A percentile compares a stretch with the other conserved stretches of the same genome.
phyloP scores from a whole-genome alignment of 2,888 invertebrate genomes.

The Dastarcus helophoroides region DNA sequence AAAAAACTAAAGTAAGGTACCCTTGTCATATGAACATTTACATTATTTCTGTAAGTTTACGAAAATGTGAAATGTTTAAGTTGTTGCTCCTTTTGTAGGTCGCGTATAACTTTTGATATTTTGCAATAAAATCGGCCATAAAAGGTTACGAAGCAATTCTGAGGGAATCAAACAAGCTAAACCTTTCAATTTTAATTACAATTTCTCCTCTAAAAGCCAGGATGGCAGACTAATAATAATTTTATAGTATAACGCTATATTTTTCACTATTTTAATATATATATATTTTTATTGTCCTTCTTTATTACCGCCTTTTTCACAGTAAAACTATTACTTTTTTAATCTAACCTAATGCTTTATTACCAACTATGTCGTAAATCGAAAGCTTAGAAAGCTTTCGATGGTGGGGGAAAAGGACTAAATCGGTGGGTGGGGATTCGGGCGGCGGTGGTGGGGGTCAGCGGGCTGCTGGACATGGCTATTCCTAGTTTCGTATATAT shows the following conservation, averaged over 20 bases:
- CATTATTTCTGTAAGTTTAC: too few relatives aligned
- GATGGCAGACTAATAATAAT: slow-evolving; percentile 5
- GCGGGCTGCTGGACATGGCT: slow-evolving; percentile 22
- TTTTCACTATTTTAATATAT: slow-evolving; percentile 15
- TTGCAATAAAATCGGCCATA: too few relatives aligned
- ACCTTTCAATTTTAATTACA: too few relatives aligned
- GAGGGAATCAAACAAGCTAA: too few relatives aligned
- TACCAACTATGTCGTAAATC: slow-evolving; percentile 17
- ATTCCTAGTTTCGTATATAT: slow-evolving; percentile 22
- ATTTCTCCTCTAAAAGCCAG: too few relatives aligned
- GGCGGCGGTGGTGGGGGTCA: slow-evolving; percentile 13
- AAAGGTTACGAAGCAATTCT: too few relatives aligned
- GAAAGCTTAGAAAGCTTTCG: slow-evolving; percentile 15
- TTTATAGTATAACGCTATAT: slow-evolving; percentile 3
- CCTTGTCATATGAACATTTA: too few relatives aligned
- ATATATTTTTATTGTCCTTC: slow-evolving; percentile 17
- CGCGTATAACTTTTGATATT: too few relatives aligned
- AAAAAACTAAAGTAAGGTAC: too few relatives aligned
- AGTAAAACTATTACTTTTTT: slow-evolving; percentile 21
- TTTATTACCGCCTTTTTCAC: slow-evolving; percentile 19
- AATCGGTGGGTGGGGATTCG: slow-evolving; percentile 16
- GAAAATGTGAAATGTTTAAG: too few relatives aligned
- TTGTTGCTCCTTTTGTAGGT: too few relatives aligned
- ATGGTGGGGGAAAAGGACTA: slow-evolving; percentile 17
- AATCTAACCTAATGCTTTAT: slow-evolving; percentile 21